Evolutionary conservation across 2,888 invertebrate species (phyloP).

Genomic region (Gryllus longicercus): DNA sequence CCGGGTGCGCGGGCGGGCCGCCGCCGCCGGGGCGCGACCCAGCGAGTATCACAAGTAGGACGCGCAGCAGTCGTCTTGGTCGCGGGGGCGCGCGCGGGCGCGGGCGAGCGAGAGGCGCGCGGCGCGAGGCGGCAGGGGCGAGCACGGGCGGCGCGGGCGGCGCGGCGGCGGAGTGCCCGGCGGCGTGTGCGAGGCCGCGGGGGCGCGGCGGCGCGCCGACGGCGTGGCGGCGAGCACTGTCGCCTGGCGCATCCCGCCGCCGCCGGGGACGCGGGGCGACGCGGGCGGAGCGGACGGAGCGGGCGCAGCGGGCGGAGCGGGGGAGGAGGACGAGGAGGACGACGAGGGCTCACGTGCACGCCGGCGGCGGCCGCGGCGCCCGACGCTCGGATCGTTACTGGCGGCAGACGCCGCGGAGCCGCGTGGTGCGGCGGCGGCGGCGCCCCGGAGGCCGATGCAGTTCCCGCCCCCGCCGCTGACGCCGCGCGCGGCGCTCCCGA

Average conservation of each 20-base stretch:
- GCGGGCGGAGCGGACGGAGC: background rate
- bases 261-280: background rate
- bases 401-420: background rate
- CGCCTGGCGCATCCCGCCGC: slow-evolving; percentile 23
- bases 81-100: slow-evolving; percentile 3
- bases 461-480: slow-evolving; percentile 19
- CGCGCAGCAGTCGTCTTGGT: background rate
- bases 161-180: background rate
- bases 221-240: background rate
- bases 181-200: background rate
- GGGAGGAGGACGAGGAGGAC: background rate
- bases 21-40: background rate
- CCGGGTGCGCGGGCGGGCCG: background rate
- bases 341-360: background rate
- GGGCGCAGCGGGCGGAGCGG: background rate
- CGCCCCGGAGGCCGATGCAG: slow-evolving; percentile 17
- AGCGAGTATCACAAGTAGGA: background rate
- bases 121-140: background rate
- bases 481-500: background rate
- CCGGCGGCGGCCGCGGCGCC: background rate
- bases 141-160: background rate
- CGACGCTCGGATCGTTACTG: slow-evolving; percentile 3
- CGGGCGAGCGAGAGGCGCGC: slow-evolving; percentile 10
- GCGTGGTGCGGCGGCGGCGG: slow-evolving; percentile 24
- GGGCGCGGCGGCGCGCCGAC: background rate